Percentiles rank a stretch among this genome's conserved stretches.
These are phyloP conservation scores for Drosophila baimaii DNA, from an alignment of 1,140 invertebrate genomes.

Conservation along the genomic window DNA sequence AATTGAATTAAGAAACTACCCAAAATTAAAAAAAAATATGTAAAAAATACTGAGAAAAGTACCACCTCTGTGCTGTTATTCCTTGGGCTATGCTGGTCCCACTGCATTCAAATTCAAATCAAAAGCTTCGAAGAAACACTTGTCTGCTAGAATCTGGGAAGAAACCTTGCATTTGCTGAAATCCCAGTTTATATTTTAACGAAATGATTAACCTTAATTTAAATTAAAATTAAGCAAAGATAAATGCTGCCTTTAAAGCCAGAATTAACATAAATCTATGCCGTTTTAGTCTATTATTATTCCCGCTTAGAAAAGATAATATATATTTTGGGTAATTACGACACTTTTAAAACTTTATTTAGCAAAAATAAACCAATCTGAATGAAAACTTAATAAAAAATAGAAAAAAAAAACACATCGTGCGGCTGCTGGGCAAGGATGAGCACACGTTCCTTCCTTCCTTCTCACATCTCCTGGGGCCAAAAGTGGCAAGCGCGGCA, in stretches of 20 bases:
- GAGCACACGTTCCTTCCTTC: constrained; percentile 5
- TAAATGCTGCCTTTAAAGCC: neutral
- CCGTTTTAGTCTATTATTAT: too few species aligned
- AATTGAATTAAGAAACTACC: too few species aligned
- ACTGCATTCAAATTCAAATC: neutral
- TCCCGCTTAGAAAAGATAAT: too few species aligned
- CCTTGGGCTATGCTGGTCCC: neutral
- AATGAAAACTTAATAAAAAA: constrained; percentile 2
- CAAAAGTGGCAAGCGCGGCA: constrained; percentile 30
- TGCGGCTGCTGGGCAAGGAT: constrained; percentile 13
- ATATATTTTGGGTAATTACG: neutral
- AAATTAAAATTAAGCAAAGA: neutral
- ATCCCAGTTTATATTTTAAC: neutral
- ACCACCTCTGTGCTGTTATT: too few species aligned
- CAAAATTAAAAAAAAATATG: too few species aligned
- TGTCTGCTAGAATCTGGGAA: neutral
- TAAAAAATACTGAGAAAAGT: too few species aligned
- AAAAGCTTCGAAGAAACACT: neutral
- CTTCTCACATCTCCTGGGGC: constrained; percentile 1
- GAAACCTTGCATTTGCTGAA: neutral
- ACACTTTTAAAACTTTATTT: constrained; percentile 30
- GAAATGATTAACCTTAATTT: neutral
- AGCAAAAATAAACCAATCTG: constrained; percentile 31
- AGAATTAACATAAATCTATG: neutral
- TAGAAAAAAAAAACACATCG: constrained; percentile 1